Evolutionary conservation across 2,797 vertebrate species (phyloP).

Genomic region (Megalops cyprinoides): DNA sequence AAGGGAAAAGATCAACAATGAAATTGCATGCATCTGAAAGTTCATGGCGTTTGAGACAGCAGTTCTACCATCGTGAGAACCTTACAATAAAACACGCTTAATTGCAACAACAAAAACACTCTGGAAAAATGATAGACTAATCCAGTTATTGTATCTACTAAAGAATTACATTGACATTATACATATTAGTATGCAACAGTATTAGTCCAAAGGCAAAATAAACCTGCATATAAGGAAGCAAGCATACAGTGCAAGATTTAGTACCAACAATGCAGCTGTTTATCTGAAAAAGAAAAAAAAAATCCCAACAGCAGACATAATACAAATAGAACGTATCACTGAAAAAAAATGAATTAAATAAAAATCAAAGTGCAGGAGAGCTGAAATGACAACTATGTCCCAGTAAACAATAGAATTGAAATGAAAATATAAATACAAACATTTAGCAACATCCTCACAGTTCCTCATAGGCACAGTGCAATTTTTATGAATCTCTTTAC

Average conservation of each 20-base stretch:
- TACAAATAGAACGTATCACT: too few species aligned
- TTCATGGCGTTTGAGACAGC: neutral
- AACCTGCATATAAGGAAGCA: too few species aligned
- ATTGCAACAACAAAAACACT: neutral
- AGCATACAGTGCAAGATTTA: neutral
- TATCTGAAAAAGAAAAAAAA: neutral
- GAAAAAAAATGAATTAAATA: too few species aligned
- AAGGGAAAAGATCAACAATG: neutral
- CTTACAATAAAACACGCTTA: too few species aligned
- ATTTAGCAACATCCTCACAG: too few species aligned
- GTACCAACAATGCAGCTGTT: neutral
- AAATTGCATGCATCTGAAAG: neutral
- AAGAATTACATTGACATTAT: neutral
- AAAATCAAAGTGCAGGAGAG: too few species aligned
- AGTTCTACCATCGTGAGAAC: too few species aligned
- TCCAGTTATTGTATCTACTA: neutral
- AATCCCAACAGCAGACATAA: too few species aligned
- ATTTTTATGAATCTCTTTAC: too few species aligned
- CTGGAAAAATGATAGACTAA: neutral
- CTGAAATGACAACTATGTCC: too few species aligned
- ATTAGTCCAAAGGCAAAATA: neutral
- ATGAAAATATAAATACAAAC: neutral
- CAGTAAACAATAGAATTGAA: neutral
- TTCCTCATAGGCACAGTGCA: too few species aligned
- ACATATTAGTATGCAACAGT: neutral